These are phyloP conservation scores for Cromileptes altivelis DNA, from an alignment of 2,113 vertebrate genomes.

Conservation along the genomic window DNA sequence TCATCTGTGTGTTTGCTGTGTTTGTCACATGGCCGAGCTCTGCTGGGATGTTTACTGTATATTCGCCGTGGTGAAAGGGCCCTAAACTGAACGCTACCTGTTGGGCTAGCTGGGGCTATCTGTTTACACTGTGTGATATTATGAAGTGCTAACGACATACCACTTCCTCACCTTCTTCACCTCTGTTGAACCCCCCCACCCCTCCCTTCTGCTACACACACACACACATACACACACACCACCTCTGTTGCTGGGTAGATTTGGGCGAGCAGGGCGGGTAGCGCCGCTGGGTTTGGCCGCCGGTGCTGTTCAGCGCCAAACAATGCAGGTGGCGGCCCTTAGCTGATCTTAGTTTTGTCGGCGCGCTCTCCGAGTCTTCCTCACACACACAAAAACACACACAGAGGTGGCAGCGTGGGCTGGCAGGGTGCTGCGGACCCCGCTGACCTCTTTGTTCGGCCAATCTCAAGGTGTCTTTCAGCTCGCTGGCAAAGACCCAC, in stretches of 20 bases:
- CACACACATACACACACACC: conserved; percentile 18
- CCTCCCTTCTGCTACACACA: neutral
- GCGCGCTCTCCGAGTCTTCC: conserved; percentile 6
- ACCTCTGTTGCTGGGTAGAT: conserved; percentile 78
- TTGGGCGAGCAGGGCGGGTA: conserved; percentile 22
- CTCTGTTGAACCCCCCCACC: conserved; percentile 43
- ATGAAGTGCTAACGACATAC: conserved; percentile 59
- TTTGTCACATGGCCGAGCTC: neutral
- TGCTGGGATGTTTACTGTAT: conserved; percentile 24
- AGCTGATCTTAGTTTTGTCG: conserved; percentile 32
- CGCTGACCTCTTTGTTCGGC: conserved; percentile 68
- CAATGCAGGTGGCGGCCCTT: conserved; percentile 67
- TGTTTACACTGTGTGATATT: conserved; percentile 57
- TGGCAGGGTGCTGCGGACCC: conserved; percentile 61
- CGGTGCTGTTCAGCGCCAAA: conserved; percentile 42
- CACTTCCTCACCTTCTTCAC: conserved; percentile 69
- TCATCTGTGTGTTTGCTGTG: neutral
- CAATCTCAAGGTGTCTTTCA: conserved; percentile 78
- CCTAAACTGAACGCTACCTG: conserved; percentile 52
- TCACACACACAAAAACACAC: neutral
- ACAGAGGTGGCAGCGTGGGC: conserved; percentile 48
- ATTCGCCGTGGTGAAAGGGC: conserved; percentile 34
- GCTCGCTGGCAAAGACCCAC: conserved; percentile 74
- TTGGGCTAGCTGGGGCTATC: conserved; percentile 44
- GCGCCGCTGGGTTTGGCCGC: conserved; percentile 49